Percentiles rank a stretch among this genome's conserved stretches.
These are phyloP conservation scores for Drosophila dunni DNA, from an alignment of 1,140 invertebrate genomes.

Conservation along the genomic window DNA sequence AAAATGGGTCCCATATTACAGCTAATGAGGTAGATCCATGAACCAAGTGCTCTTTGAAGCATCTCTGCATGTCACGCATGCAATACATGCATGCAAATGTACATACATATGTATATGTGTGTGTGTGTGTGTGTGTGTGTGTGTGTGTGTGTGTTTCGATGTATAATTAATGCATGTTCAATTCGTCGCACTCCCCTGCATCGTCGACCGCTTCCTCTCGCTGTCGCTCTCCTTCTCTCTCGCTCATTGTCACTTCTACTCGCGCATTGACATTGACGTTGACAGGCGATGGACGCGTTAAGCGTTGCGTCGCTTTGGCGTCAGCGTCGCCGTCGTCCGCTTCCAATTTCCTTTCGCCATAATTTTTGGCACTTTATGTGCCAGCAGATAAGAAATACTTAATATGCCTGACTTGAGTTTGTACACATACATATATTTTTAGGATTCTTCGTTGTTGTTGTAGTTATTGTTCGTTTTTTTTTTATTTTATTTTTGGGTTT, in stretches of 20 bases:
- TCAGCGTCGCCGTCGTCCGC: not conserved
- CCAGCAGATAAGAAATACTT: conserved; percentile 63
- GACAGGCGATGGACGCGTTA: not conserved
- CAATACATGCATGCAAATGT: not conserved
- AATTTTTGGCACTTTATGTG: conserved; percentile 80
- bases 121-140: not conserved
- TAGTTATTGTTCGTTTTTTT: conserved; percentile 10
- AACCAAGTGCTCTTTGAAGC: conserved; percentile 3
- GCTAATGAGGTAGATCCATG: not conserved
- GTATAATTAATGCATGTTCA: conserved; percentile 15
- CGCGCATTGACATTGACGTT: conserved; percentile 31
- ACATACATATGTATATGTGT: not conserved
- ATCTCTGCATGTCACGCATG: conserved; percentile 6
- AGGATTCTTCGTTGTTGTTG: not conserved
- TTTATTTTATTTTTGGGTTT: conserved; percentile 9
- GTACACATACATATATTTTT: not conserved
- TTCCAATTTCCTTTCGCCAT: conserved; percentile 74
- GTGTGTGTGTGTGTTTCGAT: not conserved
- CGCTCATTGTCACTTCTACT: too few relatives aligned
- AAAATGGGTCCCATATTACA: too few relatives aligned
- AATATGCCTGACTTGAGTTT: conserved; percentile 49
- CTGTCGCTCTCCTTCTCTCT: not conserved
- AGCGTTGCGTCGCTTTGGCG: conserved; percentile 4
- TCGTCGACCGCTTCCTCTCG: not conserved
- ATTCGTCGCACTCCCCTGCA: conserved; percentile 1